Conservation (phyloP, 2,888 invertebrate species). For the Caenorhabditis doughertyi region DNA sequence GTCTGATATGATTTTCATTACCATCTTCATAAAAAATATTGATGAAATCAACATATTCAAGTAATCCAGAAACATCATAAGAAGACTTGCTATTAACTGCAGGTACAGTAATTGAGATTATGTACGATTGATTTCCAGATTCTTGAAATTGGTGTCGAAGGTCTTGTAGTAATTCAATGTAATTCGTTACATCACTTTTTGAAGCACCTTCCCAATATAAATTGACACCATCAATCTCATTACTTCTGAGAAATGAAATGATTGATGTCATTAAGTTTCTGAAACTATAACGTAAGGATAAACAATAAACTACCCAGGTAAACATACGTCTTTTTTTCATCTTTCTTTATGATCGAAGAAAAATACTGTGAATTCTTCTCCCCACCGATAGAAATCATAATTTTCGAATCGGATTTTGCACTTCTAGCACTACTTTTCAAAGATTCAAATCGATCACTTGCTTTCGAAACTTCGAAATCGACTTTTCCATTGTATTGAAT, state of each 20-base stretch:
- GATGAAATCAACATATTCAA: not conserved
- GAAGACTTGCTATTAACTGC: not conserved
- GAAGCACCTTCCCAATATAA: conserved; percentile 73
- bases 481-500: conserved; percentile 63
- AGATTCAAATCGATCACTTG: conserved; percentile 54
- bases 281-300: not conserved
- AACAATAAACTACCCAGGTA: too few relatives aligned
- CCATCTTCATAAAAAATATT: not conserved
- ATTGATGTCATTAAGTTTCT: conserved; percentile 53
- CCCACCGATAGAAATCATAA: conserved; percentile 71
- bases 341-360: conserved; percentile 35
- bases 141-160: not conserved
- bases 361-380: conserved; percentile 69
- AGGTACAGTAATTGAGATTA: not conserved
- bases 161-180: not conserved
- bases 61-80: not conserved
- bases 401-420: conserved; percentile 28
- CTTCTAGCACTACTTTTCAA: conserved; percentile 20
- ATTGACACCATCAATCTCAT: conserved; percentile 70
- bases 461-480: conserved; percentile 52
- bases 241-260: conserved; percentile 33
- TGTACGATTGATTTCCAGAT: not conserved
- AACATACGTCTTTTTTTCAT: conserved; percentile 18
- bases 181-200: conserved; percentile 60
- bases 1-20: not conserved